phyloP scores from a whole-genome alignment of 2,113 vertebrate genomes.

The Alouatta palliata region DNA sequence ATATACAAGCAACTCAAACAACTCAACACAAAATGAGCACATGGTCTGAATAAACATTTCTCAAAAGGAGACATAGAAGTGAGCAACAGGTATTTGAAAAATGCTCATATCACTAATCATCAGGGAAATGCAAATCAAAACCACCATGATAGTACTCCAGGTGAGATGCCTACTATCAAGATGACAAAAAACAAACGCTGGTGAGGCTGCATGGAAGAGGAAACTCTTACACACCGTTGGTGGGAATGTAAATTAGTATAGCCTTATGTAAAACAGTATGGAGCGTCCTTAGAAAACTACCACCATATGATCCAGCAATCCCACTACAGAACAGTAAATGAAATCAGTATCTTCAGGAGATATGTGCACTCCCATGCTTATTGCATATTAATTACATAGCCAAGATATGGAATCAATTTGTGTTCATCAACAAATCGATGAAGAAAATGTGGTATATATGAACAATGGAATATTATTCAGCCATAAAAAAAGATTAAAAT shows the following conservation, averaged over 20 bases:
- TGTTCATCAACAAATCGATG: not conserved
- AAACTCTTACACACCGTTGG: not conserved
- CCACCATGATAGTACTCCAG: not conserved
- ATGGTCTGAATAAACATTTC: not conserved
- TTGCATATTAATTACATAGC: not conserved
- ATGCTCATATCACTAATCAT: not conserved
- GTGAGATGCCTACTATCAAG: not conserved
- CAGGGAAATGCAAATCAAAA: not conserved
- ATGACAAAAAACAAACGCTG: not conserved
- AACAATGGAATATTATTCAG: not conserved
- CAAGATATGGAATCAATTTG: not conserved
- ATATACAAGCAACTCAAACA: not conserved
- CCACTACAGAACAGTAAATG: not conserved
- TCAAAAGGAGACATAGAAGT: not conserved
- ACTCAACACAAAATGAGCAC: not conserved
- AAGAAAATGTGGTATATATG: not conserved
- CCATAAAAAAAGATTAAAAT: not conserved
- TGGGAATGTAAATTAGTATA: not conserved
- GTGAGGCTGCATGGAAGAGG: not conserved
- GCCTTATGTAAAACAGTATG: not conserved
- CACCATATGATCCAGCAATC: not conserved
- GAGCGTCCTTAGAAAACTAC: not conserved
- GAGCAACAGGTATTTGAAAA: not conserved
- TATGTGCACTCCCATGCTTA: not conserved
- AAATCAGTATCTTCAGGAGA: not conserved